Percentiles rank a stretch among this genome's conserved stretches.
Evolutionary conservation across 1,140 invertebrate genomes (phyloP).

Genomic region (Eueides isabella): DNA sequence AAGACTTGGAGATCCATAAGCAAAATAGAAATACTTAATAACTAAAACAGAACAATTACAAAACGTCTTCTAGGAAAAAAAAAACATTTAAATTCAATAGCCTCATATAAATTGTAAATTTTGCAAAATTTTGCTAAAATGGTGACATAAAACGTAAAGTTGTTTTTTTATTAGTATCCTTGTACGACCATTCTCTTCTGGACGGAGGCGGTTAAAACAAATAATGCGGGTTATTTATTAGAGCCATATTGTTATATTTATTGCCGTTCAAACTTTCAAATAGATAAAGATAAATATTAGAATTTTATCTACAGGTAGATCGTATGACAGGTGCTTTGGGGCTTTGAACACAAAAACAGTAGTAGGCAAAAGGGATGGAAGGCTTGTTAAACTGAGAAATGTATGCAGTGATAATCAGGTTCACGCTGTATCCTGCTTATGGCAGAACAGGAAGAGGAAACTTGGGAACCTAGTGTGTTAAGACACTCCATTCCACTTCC

Average conservation of each 20-base stretch:
- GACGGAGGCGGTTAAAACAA: neutral
- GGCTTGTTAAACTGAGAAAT: too few species aligned
- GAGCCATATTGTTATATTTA: neutral
- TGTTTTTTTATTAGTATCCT: neutral
- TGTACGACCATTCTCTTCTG: neutral
- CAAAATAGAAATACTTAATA: neutral
- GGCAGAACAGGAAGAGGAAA: too few species aligned
- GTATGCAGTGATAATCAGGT: too few species aligned
- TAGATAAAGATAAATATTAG: neutral
- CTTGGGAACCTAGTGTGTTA: too few species aligned
- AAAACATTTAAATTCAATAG: neutral
- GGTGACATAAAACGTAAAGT: neutral
- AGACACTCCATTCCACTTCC: too few species aligned
- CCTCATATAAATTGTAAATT: neutral
- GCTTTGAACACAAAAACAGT: neutral
- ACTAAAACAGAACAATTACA: neutral
- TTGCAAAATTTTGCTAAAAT: neutral
- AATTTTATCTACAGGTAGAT: neutral
- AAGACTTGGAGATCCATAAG: neutral
- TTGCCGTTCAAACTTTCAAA: neutral
- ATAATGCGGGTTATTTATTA: neutral
- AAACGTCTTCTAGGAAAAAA: neutral
- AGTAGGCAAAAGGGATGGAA: neutral
- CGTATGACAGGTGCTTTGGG: neutral
- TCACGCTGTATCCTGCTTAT: too few species aligned